Evolutionary conservation across 1,140 invertebrate species (phyloP).

Genomic region (Patella vulgata): DNA sequence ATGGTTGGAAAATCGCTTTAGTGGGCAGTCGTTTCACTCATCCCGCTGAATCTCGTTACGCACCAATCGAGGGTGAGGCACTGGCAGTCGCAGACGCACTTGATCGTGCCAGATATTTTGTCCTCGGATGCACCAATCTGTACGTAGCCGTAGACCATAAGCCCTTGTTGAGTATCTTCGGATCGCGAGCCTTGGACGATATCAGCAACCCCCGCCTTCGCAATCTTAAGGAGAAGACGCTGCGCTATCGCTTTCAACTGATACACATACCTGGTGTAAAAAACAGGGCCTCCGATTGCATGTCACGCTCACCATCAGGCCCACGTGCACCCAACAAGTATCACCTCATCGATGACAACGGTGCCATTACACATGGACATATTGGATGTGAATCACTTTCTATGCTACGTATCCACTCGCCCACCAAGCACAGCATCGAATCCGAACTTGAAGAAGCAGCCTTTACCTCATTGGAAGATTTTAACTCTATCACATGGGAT

Average conservation of each 20-base stretch:
- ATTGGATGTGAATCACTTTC: no score
- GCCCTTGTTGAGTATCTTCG: no score
- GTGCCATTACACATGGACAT: not conserved
- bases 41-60: not conserved
- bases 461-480: not conserved
- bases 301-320: no score
- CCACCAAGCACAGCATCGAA: not conserved
- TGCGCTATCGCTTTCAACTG: not conserved
- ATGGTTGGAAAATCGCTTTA: no score
- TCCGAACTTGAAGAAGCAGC: not conserved
- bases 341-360: constrained; percentile 23
- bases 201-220: constrained; percentile 1
- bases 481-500: constrained; percentile 7
- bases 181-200: not conserved
- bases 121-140: not conserved
- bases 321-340: constrained; percentile 10
- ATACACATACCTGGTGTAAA: no score
- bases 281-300: no score
- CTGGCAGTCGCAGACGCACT: not conserved
- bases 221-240: constrained; percentile 3
- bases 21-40: no score
- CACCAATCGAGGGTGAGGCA: not conserved
- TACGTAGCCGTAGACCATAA: no score
- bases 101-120: constrained; percentile 6
- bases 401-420: no score